These are phyloP conservation scores for Drosophila oshimai DNA, from an alignment of 1,140 invertebrate genomes.

Conservation along the genomic window DNA sequence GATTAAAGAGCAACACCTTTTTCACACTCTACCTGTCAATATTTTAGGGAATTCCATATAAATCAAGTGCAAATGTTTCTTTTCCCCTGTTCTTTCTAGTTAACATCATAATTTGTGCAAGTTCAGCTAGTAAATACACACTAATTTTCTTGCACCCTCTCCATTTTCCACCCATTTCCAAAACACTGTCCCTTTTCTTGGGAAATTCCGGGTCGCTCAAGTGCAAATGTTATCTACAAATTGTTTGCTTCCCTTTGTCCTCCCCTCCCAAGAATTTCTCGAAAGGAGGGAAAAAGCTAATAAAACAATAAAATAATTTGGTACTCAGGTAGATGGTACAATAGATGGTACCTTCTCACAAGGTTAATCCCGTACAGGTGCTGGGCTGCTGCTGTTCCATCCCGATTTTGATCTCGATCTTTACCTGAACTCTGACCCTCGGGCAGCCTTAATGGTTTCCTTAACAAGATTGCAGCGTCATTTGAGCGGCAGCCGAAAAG, in stretches of 20 bases:
- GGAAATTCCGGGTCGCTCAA: constrained; percentile 19
- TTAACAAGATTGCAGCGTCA: constrained; percentile 71
- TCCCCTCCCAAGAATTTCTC: constrained; percentile 2
- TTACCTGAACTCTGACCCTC: constrained; percentile 50
- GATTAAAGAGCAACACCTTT: too few species aligned
- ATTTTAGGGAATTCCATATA: too few species aligned
- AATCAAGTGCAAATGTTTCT: neutral
- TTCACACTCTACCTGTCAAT: too few species aligned
- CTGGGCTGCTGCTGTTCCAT: constrained; percentile 4
- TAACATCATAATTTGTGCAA: neutral
- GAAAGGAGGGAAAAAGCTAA: constrained; percentile 46
- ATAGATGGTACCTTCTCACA: constrained; percentile 11
- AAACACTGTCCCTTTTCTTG: neutral
- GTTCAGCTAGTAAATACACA: neutral
- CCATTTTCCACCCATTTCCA: neutral
- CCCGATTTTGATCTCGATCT: neutral
- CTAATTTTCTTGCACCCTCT: neutral
- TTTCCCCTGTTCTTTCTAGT: too few species aligned
- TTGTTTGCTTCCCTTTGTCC: constrained; percentile 29
- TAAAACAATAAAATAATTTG: constrained; percentile 72
- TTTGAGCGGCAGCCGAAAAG: constrained; percentile 21
- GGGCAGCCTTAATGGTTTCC: constrained; percentile 35
- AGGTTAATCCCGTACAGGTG: constrained; percentile 75
- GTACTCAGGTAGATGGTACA: constrained; percentile 35
- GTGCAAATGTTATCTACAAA: constrained; percentile 26